A percentile compares a stretch with the other conserved stretches of the same genome.
Evolutionary conservation across 2,113 vertebrate species (phyloP).

Genomic region (Pongo pygmaeus): DNA sequence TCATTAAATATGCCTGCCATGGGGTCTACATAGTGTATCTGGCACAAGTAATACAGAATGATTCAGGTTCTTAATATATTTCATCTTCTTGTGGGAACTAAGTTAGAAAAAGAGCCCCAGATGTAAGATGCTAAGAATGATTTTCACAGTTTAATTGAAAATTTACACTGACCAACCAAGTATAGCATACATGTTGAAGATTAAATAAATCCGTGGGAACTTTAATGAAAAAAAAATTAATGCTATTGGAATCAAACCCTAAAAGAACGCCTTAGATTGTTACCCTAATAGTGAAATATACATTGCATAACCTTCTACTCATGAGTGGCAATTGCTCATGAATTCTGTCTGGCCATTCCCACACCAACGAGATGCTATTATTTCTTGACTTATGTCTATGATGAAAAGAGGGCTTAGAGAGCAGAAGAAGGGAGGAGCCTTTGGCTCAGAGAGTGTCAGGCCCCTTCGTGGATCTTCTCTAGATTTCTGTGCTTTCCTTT

Average conservation of each 20-base stretch:
- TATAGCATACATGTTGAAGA: not conserved
- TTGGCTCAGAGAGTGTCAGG: too few species aligned
- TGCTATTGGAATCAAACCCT: not conserved
- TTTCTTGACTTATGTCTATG: too few species aligned
- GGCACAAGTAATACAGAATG: slow-evolving; percentile 61
- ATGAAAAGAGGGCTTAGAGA: too few species aligned
- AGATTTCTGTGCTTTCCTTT: not conserved
- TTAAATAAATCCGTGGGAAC: slow-evolving; percentile 52
- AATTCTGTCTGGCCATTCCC: too few species aligned
- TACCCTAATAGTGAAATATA: not conserved
- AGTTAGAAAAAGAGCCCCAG: slow-evolving; percentile 60
- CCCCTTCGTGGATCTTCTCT: not conserved
- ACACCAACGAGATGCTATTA: too few species aligned
- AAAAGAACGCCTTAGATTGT: not conserved
- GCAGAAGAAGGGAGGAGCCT: too few species aligned
- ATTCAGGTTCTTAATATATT: slow-evolving; percentile 75
- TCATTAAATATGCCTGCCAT: slow-evolving; percentile 68
- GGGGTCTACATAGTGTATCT: slow-evolving; percentile 71
- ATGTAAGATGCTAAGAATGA: slow-evolving; percentile 57
- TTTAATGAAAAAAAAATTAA: slow-evolving; percentile 30
- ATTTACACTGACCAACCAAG: slow-evolving; percentile 53
- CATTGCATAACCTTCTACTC: not conserved
- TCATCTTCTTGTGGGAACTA: slow-evolving; percentile 75
- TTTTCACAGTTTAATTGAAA: slow-evolving; percentile 69
- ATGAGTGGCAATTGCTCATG: too few species aligned